phyloP scores from a whole-genome alignment of 2,797 vertebrate species.

The Dallia pectoralis region DNA sequence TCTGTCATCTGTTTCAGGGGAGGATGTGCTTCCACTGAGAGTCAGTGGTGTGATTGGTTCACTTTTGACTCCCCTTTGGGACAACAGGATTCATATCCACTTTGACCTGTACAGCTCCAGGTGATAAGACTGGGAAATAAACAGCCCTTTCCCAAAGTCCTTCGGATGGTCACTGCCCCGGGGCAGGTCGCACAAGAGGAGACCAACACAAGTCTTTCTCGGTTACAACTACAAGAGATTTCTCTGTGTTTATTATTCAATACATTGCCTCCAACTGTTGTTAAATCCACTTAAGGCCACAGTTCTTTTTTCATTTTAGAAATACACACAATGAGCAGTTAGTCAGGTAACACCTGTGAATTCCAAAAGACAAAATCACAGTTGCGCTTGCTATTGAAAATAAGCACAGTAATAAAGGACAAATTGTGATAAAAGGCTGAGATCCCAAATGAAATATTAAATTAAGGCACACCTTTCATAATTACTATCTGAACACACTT shows the following conservation, averaged over 20 bases:
- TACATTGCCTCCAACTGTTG: background rate
- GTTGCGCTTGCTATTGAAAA: background rate
- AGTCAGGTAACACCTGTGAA: background rate
- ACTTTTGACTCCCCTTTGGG: background rate
- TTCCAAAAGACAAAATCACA: background rate
- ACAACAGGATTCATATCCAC: background rate
- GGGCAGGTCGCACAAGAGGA: background rate
- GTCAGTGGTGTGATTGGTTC: background rate
- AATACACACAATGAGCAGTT: conserved; percentile 1
- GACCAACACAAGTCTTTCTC: background rate
- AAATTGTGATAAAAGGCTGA: conserved; percentile 21
- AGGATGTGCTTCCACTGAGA: background rate
- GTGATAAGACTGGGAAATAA: background rate
- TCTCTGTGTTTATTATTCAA: background rate
- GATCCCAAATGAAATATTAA: conserved; percentile 62
- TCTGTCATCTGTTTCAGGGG: background rate
- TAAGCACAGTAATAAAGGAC: conserved; percentile 40
- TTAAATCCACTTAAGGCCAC: background rate
- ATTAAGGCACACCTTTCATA: conserved; percentile 69
- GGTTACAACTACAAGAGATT: background rate
- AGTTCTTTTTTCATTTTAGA: background rate
- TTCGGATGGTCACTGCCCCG: background rate
- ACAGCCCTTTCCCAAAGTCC: background rate
- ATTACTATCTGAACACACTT: conserved; percentile 50
- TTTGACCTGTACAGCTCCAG: background rate